These are phyloP conservation scores for Stichopus horrens DNA, from an alignment of 53 echinoderm and acorn worm species.

Conservation along the genomic window DNA sequence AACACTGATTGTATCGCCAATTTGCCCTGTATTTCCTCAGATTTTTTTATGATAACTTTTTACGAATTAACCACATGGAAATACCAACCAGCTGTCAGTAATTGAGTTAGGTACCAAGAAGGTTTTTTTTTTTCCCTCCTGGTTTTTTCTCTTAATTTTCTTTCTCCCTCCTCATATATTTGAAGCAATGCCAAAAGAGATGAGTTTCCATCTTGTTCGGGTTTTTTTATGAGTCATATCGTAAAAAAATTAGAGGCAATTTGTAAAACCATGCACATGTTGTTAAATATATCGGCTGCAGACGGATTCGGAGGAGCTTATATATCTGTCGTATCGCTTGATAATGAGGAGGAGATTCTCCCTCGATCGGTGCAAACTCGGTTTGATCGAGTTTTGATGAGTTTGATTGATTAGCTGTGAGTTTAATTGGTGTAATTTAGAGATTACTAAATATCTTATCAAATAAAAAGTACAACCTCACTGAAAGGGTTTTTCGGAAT, in stretches of 20 bases:
- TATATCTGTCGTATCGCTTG: too few relatives aligned
- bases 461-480: too few relatives aligned
- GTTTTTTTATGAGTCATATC: conserved; percentile 1
- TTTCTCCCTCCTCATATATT: background rate
- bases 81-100: conserved; percentile 40
- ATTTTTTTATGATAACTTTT: conserved; percentile 24
- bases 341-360: too few relatives aligned
- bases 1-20: conserved; percentile 26
- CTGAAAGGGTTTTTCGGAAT: too few relatives aligned
- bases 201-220: background rate
- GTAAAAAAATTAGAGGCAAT: background rate
- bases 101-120: conserved; percentile 20
- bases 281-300: background rate
- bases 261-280: background rate
- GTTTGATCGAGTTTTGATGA: too few relatives aligned
- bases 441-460: too few relatives aligned
- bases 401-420: too few relatives aligned
- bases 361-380: too few relatives aligned
- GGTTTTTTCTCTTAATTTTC: too few relatives aligned
- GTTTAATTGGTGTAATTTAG: too few relatives aligned
- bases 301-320: background rate
- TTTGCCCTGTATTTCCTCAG: conserved; percentile 28
- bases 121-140: background rate
- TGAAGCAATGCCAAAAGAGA: background rate
- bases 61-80: conserved; percentile 21